Conservation (phyloP, 2,113 vertebrate species). For the Hystrix brachyura region DNA sequence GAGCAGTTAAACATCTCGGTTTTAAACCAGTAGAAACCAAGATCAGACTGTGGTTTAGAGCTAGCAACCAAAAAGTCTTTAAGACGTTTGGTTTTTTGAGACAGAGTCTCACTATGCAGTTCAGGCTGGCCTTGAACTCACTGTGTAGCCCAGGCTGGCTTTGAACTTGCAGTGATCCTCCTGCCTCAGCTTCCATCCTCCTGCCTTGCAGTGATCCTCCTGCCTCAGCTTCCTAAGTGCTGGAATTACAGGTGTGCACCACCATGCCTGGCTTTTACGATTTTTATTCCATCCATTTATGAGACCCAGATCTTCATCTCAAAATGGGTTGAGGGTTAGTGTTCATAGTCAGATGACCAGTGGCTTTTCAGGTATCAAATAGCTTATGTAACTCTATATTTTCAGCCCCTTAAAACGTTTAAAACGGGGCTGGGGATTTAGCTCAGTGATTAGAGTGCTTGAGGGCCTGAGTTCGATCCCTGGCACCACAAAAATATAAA, state of each 20-base stretch:
- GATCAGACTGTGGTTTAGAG: not conserved
- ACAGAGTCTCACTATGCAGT: no score
- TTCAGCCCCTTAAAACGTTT: not conserved
- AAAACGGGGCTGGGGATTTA: not conserved
- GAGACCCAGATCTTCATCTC: not conserved
- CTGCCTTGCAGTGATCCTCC: no score
- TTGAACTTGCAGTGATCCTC: no score
- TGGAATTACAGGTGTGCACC: no score
- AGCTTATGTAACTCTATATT: not conserved
- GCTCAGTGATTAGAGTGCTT: no score
- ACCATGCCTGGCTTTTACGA: no score
- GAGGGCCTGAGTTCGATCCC: no score
- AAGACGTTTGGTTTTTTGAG: not conserved
- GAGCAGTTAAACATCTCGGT: not conserved
- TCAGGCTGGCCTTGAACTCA: no score
- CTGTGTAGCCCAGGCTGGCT: no score
- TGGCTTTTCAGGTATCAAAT: not conserved
- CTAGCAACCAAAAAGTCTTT: not conserved
- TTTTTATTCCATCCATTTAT: not conserved
- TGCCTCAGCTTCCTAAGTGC: no score
- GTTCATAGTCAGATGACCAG: not conserved
- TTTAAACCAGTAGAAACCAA: constrained; percentile 33
- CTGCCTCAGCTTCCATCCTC: no score
- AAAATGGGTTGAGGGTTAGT: constrained; percentile 5
- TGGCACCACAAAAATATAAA: no score